Evolutionary conservation across 2,797 vertebrate species (phyloP).

Genomic region (Gastrophryne carolinensis): DNA sequence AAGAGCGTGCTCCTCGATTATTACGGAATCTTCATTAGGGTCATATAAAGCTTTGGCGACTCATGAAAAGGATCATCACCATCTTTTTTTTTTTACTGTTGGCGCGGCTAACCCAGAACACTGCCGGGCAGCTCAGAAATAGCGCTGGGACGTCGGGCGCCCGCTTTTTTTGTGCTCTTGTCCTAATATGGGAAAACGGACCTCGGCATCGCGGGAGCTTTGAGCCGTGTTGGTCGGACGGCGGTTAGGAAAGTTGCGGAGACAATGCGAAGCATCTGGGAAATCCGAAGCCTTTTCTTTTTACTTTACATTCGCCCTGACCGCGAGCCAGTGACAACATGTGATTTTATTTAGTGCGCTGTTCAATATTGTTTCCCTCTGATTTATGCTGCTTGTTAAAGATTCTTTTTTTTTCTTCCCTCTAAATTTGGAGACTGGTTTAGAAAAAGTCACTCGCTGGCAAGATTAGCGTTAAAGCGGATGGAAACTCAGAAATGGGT

Average conservation of each 20-base stretch:
- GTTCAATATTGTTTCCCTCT: constrained; percentile 26
- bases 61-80: constrained; percentile 11
- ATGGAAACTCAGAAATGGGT: no score
- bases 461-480: no score
- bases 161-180: background rate
- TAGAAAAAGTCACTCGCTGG: no score
- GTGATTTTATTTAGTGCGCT: constrained; percentile 39
- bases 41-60: constrained; percentile 6
- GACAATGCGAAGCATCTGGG: constrained; percentile 48
- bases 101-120: constrained; percentile 10
- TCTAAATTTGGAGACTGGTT: no score
- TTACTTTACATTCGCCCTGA: constrained; percentile 31
- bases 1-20: no score
- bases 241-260: constrained; percentile 29
- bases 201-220: background rate
- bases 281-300: constrained; percentile 36
- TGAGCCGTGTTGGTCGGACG: constrained; percentile 22
- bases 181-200: constrained; percentile 48
- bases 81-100: constrained; percentile 31
- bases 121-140: constrained; percentile 32
- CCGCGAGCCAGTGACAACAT: constrained; percentile 39
- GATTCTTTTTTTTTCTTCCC: constrained; percentile 14
- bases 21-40: no score
- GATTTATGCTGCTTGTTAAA: constrained; percentile 26
- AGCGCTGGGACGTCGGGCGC: no score